phyloP scores from a whole-genome alignment of 2,113 vertebrate species.

The Sialia sialis region DNA sequence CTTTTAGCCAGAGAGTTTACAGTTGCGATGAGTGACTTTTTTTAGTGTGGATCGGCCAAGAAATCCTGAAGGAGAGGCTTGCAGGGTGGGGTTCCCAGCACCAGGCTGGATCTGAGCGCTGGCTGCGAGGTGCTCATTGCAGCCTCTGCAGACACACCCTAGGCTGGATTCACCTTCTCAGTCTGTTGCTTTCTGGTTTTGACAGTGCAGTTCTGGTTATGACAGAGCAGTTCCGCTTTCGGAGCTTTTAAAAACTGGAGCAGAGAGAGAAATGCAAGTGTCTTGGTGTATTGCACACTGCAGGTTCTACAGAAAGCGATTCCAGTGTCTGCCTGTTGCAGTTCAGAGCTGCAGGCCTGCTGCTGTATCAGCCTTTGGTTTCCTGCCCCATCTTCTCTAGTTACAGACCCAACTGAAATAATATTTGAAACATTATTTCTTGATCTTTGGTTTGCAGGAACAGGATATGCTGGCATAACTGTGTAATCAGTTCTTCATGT shows the following conservation, averaged over 20 bases:
- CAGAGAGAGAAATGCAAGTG: neutral
- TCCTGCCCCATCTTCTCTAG: neutral
- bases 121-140: neutral
- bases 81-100: rapidly evolving
- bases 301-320: rapidly evolving
- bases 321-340: neutral
- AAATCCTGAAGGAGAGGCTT: rapidly evolving
- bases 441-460: constrained; percentile 21
- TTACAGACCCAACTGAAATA: constrained; percentile 16
- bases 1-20: neutral
- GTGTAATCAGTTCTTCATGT: constrained; percentile 23
- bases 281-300: neutral
- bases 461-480: constrained; percentile 41
- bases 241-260: neutral
- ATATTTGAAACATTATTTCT: neutral
- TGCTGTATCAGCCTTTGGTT: neutral
- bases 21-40: neutral
- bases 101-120: neutral
- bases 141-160: neutral
- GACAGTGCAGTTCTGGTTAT: neutral
- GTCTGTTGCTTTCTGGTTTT: neutral
- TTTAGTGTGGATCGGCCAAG: neutral
- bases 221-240: neutral
- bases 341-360: neutral
- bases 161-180: neutral